Evolutionary conservation across 2,113 vertebrate genomes (phyloP), one percentile per base, ranked within the genome.

Genomic region (Poeciliopsis occidentalis): DNA sequence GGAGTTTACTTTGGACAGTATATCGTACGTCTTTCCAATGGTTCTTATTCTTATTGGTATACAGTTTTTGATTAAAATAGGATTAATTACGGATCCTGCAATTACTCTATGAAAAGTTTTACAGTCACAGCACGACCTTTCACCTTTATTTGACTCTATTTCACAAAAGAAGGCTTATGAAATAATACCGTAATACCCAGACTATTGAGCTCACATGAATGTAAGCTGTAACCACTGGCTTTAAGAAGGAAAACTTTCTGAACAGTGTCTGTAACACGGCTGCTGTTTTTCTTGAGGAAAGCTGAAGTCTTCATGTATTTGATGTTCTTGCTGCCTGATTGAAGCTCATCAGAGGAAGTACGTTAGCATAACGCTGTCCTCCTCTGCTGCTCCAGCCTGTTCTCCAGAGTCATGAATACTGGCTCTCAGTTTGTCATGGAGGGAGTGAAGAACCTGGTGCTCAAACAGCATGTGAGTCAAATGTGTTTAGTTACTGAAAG

Each of bases 371-470:
- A 31, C 17, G 10, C 47, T 60, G 71, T 44, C 7, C 13, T 64
- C 41, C 64, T 24, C 41, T 10, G 10, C 26, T 66, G 88, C 75
- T 6, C 54, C 92, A 99, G 98, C 30, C 94, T 99, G 10, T 95
- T 99, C 83, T 99, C 97, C 81, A 95, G 97, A 89, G 97, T 99
- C 89, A 98, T 99, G 98, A 99, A 99, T 80, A 96, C 96, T 2
- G 97, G 98, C 85, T 99, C 98, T 51, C 98, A 99, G 86, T 97
- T 99, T 89, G 98, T 99, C 68, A 99, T 99, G 97, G 98, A 99
- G 94, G 98, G 98, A 61, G 98, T 99, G 83, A 99, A 99, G 94
- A 99, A 99, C 92, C 95, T 99, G 67, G 98, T 99, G 60, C 77
- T 99, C 83, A 99, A 99, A 84, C 97, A 99, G 64, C 98, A 99